Conservation (phyloP, 2,797 vertebrate genomes). For the Martes flavigula region DNA sequence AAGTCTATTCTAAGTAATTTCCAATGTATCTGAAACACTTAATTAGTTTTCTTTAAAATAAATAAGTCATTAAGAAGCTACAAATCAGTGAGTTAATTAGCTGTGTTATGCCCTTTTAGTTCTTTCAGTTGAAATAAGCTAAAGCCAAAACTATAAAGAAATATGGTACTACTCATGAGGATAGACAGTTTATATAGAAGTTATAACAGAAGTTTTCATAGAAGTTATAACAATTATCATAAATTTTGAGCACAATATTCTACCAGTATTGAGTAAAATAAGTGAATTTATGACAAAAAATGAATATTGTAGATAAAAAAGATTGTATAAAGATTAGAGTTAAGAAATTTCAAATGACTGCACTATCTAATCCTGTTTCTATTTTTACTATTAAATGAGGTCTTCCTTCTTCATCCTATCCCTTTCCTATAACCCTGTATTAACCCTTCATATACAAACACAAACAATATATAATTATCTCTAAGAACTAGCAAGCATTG, state of each 20-base stretch:
- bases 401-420: neutral
- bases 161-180: neutral
- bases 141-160: slow-evolving; percentile 25
- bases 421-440: neutral
- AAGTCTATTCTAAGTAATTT: slow-evolving; percentile 30
- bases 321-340: neutral
- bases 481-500: neutral
- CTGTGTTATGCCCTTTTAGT: slow-evolving; percentile 24
- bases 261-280: neutral
- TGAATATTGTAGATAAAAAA: neutral
- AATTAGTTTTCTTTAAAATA: slow-evolving; percentile 64
- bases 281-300: neutral
- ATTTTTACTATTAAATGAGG: neutral
- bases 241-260: neutral
- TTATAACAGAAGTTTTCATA: neutral
- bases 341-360: neutral
- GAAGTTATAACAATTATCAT: neutral
- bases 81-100: slow-evolving; percentile 65
- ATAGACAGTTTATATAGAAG: neutral
- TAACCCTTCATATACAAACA: neutral
- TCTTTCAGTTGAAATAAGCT: slow-evolving; percentile 54
- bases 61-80: slow-evolving; percentile 65
- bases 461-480: neutral
- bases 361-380: neutral
- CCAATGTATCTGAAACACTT: slow-evolving; percentile 45